phyloP scores from a whole-genome alignment of 2,888 invertebrate species.

The Campoletis raptor region DNA sequence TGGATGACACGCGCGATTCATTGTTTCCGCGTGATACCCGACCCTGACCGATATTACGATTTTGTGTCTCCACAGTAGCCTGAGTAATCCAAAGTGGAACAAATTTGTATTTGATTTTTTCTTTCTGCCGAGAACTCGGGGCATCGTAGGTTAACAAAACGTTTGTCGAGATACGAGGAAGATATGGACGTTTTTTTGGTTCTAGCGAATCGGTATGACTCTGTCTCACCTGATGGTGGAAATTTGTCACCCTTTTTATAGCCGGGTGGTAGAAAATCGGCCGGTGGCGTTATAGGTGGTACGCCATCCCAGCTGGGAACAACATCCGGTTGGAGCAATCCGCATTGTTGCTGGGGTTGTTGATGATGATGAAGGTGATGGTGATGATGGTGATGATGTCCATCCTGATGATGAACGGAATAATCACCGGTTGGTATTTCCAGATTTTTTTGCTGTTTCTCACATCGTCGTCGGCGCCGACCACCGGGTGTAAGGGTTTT shows the following conservation, averaged over 20 bases:
- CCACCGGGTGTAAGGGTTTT: constrained; percentile 89
- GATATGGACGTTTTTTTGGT: not conserved
- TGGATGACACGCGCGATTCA: constrained; percentile 60
- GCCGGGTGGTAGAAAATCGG: constrained; percentile 88
- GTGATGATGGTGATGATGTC: constrained; percentile 29
- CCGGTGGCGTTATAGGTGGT: constrained; percentile 89
- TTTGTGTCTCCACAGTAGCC: constrained; percentile 14
- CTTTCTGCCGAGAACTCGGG: not conserved
- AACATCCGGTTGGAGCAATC: constrained; percentile 85
- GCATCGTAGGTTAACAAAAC: not conserved
- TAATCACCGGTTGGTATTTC: constrained; percentile 77
- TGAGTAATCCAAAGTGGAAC: not conserved
- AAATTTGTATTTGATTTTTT: not conserved
- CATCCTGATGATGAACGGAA: constrained; percentile 67
- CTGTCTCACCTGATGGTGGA: constrained; percentile 79
- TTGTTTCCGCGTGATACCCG: constrained; percentile 63
- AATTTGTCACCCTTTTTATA: constrained; percentile 85
- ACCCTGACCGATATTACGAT: constrained; percentile 65
- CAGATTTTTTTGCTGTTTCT: constrained; percentile 87
- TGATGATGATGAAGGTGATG: constrained; percentile 48
- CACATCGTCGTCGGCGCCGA: constrained; percentile 88
- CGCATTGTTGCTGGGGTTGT: constrained; percentile 66
- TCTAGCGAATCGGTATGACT: constrained; percentile 2
- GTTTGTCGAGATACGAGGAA: not conserved
- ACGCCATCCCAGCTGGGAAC: constrained; percentile 87